phyloP scores from a whole-genome alignment of 2,888 invertebrate genomes.

The Heliconius erato region DNA sequence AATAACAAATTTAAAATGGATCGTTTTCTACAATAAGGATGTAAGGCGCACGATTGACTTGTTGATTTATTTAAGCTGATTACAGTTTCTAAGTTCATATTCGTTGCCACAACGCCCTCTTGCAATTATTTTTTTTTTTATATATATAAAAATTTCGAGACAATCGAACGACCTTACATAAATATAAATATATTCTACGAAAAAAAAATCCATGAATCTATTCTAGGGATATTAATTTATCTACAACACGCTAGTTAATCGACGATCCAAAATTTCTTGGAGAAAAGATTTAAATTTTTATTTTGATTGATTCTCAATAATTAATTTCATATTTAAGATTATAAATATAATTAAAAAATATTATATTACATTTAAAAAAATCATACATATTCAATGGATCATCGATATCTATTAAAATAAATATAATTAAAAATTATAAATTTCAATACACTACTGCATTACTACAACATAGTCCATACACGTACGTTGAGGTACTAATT shows the following conservation, averaged over 20 bases:
- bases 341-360: background rate
- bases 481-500: slow-evolving; percentile 61
- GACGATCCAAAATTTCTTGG: slow-evolving; percentile 36
- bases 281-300: background rate
- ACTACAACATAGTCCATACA: slow-evolving; percentile 54
- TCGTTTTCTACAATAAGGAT: background rate
- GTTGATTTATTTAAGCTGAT: background rate
- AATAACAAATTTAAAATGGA: slow-evolving; percentile 51
- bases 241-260: slow-evolving; percentile 39
- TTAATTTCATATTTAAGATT: background rate
- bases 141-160: background rate
- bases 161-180: slow-evolving; percentile 35
- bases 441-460: slow-evolving; percentile 51
- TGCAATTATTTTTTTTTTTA: background rate
- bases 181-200: slow-evolving; percentile 19
- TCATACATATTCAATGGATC: slow-evolving; percentile 29
- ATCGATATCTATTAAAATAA: slow-evolving; percentile 43
- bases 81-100: background rate
- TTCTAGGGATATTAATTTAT: slow-evolving; percentile 41
- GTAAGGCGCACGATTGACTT: slow-evolving; percentile 36
- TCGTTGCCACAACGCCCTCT: background rate
- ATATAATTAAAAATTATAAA: slow-evolving; percentile 51
- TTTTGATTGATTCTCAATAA: background rate
- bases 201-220: slow-evolving; percentile 40
- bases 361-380: background rate